Evolutionary conservation across 1,140 invertebrate species (phyloP), one percentile per base, ranked within the genome.

Genomic region (Lethocerus indicus): DNA sequence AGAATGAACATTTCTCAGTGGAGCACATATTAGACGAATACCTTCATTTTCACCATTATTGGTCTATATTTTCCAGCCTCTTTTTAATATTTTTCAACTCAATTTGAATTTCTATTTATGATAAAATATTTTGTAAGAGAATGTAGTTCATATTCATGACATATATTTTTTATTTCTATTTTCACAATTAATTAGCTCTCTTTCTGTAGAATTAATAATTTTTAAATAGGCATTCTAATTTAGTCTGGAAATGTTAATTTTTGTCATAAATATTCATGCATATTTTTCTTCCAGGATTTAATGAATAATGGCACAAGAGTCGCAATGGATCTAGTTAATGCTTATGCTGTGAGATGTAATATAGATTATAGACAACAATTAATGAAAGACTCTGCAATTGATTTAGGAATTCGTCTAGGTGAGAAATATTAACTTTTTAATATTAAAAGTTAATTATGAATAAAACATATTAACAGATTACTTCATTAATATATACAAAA

Each of bases 271-370:
- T n/a, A n/a, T n/a, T n/a, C n/a, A n/a, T 24, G 42, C 20, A 44
- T 16, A 39, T 46, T 47, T 36, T 5, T 27, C 39, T 53, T 49
- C 21, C 23, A 55, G 54, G 37, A 44, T 16, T 65, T 79, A 23
- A 71, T 78, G 56, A 72, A 79, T 54, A 73, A 78, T 58, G 73
- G 71, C 7, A 69, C 69, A 27, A 70, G 70, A 59, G 59, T 79
- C 32, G 65, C 68, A 2, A 59, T 66, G 23, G 67, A 72, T 41
- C 59, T 80, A 49, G 63, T 68, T 0, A 58, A 61, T 23, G 64
- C 58, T 37, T 79, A 75, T 37, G 13, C 13, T 26, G 32, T 40
- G 3, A 53, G 47, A 56, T 45, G 45, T 49, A 37, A 32, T 61
- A 16, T 27, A 18, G 39, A 28, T 23, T 9, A 27, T 23, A 59